Base-by-base conservation (phyloP, 2,888 invertebrate genomes). In the Malachius bipustulatus region DNA sequence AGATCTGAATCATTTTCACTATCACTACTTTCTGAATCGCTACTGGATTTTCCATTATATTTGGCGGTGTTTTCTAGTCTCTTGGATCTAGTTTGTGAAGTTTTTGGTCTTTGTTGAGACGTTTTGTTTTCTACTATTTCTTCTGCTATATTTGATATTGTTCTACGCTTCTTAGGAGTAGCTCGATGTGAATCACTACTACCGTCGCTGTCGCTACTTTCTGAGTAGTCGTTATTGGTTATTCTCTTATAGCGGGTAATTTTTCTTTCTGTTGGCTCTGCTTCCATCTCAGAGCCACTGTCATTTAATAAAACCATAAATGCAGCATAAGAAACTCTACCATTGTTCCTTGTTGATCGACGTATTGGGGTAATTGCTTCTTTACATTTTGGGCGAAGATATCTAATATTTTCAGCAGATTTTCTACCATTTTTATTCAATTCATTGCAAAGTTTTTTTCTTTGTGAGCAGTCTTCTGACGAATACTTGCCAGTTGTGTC, bases 51-150 rank as follows among this genome's bases (percentile, higher is more conserved):
- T 10, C 35, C 14, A 4, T 28, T 16, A 11, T 11, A 9, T 28
- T 9, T 8, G 29, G 8, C 4, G 4, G 29, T 28, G 10, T 6
- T 28, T 28, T 28, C 29, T 6, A 11, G 11, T 28, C 8, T 14
- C 16, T 28, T 13, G 11, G 14, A 26, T 34, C 13, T 38, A 24
- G 16, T 26, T 24, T 9, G 26, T 14, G 4, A 16, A 26, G 10
- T 27, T 28, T 30, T 12, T 34, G 15, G 15, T 13, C 6, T 12
- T 27, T 31, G 28, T 35, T 14, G 24, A 26, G n/a, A 29, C 35
- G 40, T 29, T 10, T 34, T 37, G 11, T 27, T n/a, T 11, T 14
- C 6, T 12, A 34, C 26, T 32, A 24, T 4, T 13, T 13, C 28
- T 2, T 14, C 2, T 9, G 32, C 14, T 35, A 26, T 32, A 26